Evolutionary conservation across 2,888 invertebrate species (phyloP).

Genomic region (Polydrusus tereticollis): DNA sequence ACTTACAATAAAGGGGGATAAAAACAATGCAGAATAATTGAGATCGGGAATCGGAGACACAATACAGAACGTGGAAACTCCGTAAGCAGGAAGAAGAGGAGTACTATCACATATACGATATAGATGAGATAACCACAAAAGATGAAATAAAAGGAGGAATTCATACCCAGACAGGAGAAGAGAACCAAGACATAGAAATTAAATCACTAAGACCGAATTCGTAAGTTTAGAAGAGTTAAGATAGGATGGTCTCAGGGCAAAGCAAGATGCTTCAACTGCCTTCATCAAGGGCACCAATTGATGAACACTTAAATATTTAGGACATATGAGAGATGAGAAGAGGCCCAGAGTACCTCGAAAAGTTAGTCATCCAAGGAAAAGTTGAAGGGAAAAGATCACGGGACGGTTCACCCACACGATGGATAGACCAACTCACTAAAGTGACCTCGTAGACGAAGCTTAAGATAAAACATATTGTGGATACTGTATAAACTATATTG

Average conservation of each 20-base stretch:
- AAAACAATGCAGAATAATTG: neutral
- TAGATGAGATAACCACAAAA: neutral
- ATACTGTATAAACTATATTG: no score
- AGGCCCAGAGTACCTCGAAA: no score
- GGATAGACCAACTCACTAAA: no score
- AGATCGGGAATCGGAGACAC: neutral
- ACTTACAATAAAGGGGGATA: neutral
- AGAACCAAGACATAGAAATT: neutral
- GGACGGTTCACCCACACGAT: no score
- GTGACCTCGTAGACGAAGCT: no score
- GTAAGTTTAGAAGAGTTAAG: neutral
- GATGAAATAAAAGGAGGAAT: neutral
- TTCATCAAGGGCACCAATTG: neutral
- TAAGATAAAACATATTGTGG: no score
- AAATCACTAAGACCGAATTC: neutral
- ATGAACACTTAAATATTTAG: no score
- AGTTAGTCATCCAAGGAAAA: no score
- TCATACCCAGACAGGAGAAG: neutral
- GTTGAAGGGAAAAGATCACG: no score
- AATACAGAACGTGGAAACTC: neutral
- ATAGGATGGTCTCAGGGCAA: neutral
- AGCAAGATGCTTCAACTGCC: neutral
- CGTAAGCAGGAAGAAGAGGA: neutral
- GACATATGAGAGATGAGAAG: no score
- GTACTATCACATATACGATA: neutral